These are phyloP conservation scores for Galemys pyrenaicus DNA, from an alignment of 2,113 vertebrate species.

Conservation along the genomic window DNA sequence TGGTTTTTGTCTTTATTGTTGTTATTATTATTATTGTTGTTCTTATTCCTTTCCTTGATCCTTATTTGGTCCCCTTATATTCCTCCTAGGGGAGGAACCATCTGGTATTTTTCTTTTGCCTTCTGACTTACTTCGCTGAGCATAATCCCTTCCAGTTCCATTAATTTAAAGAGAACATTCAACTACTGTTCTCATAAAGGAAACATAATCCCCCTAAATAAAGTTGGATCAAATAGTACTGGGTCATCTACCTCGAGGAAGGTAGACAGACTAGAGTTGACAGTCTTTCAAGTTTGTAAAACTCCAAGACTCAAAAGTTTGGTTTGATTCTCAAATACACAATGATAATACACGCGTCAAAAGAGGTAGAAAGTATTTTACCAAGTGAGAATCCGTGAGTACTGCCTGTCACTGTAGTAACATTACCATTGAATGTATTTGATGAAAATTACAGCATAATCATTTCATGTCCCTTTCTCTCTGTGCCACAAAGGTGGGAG, in stretches of 20 bases:
- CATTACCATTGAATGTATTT: not conserved
- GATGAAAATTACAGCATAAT: not conserved
- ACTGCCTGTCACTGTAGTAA: fast-evolving
- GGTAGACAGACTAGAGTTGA: not conserved
- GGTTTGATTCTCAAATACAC: not conserved
- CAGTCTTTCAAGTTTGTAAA: not conserved
- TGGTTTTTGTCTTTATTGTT: no score
- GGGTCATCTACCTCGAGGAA: not conserved
- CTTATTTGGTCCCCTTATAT: no score
- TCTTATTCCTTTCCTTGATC: no score
- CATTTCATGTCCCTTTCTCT: not conserved
- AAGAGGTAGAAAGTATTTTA: not conserved
- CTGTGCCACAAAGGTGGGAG: not conserved
- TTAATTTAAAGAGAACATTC: not conserved
- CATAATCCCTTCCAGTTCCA: no score
- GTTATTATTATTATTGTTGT: no score
- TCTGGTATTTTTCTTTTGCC: no score
- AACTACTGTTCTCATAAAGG: not conserved
- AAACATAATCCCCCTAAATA: not conserved
- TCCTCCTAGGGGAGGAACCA: no score
- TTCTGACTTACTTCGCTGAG: no score
- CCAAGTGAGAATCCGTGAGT: not conserved
- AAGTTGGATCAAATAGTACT: not conserved
- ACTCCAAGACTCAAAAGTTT: not conserved
- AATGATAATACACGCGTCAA: not conserved